Evolutionary conservation across 2,888 invertebrate species (phyloP).

Genomic region (Drosophila nigricruria): DNA sequence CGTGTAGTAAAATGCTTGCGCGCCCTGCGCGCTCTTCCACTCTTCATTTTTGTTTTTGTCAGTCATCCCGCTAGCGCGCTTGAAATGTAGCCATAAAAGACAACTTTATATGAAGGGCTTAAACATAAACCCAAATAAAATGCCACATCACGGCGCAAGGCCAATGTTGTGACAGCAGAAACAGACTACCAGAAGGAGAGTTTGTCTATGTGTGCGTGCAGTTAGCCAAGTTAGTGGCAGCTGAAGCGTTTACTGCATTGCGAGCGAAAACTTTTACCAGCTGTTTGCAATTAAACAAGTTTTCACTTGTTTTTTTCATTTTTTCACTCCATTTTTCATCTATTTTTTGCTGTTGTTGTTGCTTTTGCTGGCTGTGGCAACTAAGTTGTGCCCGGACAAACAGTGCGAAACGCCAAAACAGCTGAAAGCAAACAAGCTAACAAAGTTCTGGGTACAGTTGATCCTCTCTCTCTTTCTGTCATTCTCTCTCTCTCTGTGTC

Average conservation of each 20-base stretch:
- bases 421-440: constrained; percentile 37
- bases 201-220: constrained; percentile 9
- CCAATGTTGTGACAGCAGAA: constrained; percentile 45
- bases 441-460: constrained; percentile 45
- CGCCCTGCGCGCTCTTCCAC: background rate
- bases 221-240: constrained; percentile 48
- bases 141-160: constrained; percentile 58
- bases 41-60: constrained; percentile 17
- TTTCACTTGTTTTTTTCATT: constrained; percentile 24
- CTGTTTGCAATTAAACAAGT: constrained; percentile 76
- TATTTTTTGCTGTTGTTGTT: background rate
- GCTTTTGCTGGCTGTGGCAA: constrained; percentile 13
- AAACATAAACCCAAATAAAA: constrained; percentile 69
- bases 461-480: background rate
- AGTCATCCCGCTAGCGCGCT: background rate
- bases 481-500: background rate
- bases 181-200: background rate
- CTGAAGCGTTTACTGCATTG: constrained; percentile 58
- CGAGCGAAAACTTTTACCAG: constrained; percentile 60
- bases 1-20: constrained; percentile 24
- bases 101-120: constrained; percentile 69
- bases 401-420: constrained; percentile 35
- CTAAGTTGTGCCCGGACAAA: constrained; percentile 16
- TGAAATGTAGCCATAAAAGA: constrained; percentile 54
- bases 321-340: background rate